Percentiles rank a stretch among this genome's conserved stretches.
These are phyloP conservation scores for Stenoptilia bipunctidactyla DNA, from an alignment of 2,888 invertebrate species.

Conservation along the genomic window DNA sequence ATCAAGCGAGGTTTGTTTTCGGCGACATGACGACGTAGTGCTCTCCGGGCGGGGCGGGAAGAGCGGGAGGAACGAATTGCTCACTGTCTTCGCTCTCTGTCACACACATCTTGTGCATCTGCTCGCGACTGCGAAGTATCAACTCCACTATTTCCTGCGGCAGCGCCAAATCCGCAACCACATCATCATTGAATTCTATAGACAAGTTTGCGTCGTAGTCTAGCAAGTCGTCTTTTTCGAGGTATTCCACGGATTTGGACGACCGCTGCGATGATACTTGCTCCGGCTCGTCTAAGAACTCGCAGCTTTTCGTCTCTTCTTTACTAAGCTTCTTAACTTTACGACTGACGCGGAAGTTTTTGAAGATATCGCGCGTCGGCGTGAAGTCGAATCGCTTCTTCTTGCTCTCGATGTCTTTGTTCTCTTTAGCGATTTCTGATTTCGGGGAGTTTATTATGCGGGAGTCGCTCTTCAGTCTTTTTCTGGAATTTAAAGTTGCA, in stretches of 20 bases:
- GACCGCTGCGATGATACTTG: constrained; percentile 38
- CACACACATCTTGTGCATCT: constrained; percentile 29
- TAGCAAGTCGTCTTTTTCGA: constrained; percentile 30
- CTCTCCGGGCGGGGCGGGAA: constrained; percentile 36
- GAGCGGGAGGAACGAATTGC: constrained; percentile 54
- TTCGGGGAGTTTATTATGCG: constrained; percentile 43
- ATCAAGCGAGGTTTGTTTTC: background rate
- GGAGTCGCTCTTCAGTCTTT: constrained; percentile 64
- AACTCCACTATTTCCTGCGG: constrained; percentile 54
- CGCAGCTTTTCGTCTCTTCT: constrained; percentile 58
- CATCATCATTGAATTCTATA: constrained; percentile 37
- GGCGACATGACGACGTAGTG: constrained; percentile 56
- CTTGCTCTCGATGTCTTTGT: constrained; percentile 48
- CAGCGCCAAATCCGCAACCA: constrained; percentile 34
- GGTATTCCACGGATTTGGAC: constrained; percentile 53
- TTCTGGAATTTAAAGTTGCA: too few relatives aligned
- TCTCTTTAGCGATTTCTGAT: constrained; percentile 45
- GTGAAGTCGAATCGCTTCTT: constrained; percentile 66
- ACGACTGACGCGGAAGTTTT: constrained; percentile 53
- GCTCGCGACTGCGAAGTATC: constrained; percentile 35
- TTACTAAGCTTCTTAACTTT: constrained; percentile 49
- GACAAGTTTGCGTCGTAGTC: constrained; percentile 39
- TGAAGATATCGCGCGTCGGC: constrained; percentile 56
- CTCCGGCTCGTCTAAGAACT: constrained; percentile 48
- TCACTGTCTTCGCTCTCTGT: constrained; percentile 44